Percentiles rank a stretch among this genome's conserved stretches.
phyloP scores from a whole-genome alignment of 2,797 vertebrate genomes.

The Epinephelus awoara region DNA sequence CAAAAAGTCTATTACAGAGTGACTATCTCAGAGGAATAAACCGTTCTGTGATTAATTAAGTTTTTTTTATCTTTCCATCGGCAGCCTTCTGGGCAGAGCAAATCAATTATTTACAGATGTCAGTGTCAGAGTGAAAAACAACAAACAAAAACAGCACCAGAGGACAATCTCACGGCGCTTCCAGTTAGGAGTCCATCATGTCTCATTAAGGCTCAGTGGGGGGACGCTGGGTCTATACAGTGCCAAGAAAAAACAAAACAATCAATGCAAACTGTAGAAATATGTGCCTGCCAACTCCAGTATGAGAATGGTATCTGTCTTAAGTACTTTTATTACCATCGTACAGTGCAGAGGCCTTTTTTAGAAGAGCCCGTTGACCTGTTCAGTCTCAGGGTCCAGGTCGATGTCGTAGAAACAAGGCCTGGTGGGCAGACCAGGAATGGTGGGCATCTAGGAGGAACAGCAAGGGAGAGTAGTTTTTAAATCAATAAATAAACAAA shows the following conservation, averaged over 20 bases:
- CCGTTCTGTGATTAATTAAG: constrained; percentile 14
- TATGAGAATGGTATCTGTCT: neutral
- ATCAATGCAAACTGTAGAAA: neutral
- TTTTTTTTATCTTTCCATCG: constrained; percentile 23
- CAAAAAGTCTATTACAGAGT: neutral
- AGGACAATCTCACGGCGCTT: constrained; percentile 18
- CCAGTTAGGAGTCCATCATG: constrained; percentile 45
- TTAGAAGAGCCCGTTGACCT: constrained; percentile 94
- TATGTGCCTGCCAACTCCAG: neutral
- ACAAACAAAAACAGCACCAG: constrained; percentile 30
- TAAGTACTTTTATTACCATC: constrained; percentile 46
- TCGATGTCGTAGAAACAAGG: constrained; percentile 99
- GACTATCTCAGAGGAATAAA: neutral
- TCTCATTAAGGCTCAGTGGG: constrained; percentile 39
- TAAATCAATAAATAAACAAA: neutral
- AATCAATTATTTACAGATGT: constrained; percentile 52
- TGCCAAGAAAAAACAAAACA: neutral
- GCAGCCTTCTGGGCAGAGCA: constrained; percentile 16
- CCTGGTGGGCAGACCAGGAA: constrained; percentile 97
- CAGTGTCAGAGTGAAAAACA: constrained; percentile 40
- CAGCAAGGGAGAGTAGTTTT: neutral
- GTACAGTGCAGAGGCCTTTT: constrained; percentile 25
- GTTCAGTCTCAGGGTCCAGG: constrained; percentile 92
- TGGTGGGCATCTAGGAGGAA: constrained; percentile 94
- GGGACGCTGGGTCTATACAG: constrained; percentile 12